A percentile compares a stretch with the other conserved stretches of the same genome.
These are phyloP conservation scores for Thalassophryne amazonica DNA, from an alignment of 2,797 vertebrate genomes.

Conservation along the genomic window DNA sequence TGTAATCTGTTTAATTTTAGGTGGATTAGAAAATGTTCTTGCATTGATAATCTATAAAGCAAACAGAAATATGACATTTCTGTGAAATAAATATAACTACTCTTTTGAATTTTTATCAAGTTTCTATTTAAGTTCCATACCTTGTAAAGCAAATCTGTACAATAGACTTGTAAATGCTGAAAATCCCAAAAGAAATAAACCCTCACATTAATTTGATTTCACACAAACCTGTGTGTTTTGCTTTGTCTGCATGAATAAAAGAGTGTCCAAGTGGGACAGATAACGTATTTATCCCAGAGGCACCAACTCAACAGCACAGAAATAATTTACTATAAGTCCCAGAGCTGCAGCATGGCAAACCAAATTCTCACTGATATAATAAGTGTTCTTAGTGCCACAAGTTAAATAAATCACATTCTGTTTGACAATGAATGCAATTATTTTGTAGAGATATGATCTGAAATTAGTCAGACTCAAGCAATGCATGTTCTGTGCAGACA, in stretches of 20 bases:
- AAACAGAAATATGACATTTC: slow-evolving; percentile 2
- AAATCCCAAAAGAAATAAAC: slow-evolving; percentile 7
- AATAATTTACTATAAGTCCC: slow-evolving; percentile 46
- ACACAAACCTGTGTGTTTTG: slow-evolving; percentile 18
- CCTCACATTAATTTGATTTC: slow-evolving; percentile 11
- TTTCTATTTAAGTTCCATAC: too few species aligned
- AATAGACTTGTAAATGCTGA: not conserved
- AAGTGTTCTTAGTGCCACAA: slow-evolving; percentile 3
- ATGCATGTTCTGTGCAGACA: not conserved
- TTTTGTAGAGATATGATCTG: not conserved
- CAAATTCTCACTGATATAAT: slow-evolving; percentile 12
- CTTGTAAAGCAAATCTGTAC: too few species aligned
- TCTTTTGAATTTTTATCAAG: not conserved
- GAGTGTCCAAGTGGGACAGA: slow-evolving; percentile 48
- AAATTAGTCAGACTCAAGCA: not conserved
- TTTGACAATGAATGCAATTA: not conserved
- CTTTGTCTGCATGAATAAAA: slow-evolving; percentile 44
- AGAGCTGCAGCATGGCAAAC: slow-evolving; percentile 22
- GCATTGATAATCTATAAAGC: not conserved
- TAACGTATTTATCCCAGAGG: slow-evolving; percentile 60
- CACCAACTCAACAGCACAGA: slow-evolving; percentile 19
- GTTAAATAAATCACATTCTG: slow-evolving; percentile 14
- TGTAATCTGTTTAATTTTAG: slow-evolving; percentile 13
- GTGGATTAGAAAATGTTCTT: slow-evolving; percentile 8
- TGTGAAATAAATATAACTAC: not conserved